Base-by-base conservation (phyloP, 2,888 invertebrate species). In the Salpingus planirostris region DNA sequence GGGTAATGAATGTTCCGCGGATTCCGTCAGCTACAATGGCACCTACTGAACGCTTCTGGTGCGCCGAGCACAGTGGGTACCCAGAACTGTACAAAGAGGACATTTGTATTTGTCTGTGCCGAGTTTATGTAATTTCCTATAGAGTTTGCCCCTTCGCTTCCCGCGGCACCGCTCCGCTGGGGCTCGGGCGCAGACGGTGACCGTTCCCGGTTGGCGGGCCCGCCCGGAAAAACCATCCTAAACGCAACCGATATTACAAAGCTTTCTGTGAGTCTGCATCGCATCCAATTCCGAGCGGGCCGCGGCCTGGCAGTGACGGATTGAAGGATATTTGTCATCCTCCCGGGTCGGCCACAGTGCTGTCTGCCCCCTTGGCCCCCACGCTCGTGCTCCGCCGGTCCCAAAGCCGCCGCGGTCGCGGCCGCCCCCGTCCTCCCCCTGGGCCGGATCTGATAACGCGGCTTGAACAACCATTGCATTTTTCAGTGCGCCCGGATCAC, bases 271-370 rank as follows among this genome's bases (percentile, higher is more conserved):
- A 61, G 62, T 61, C 64, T 62, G 62, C 61, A 63, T 60, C 62
- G 63, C 64, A 66, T 65, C 66, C 66, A 65, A 65, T 65, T 65
- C 65, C 64, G 56, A 61, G 62, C 62, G 62, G 62, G 61, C 65
- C 62, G 59, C 60, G 58, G 59, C 59, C 48, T 63, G 77, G 74
- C 77, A 75, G 71, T 76, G 77, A 77, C 75, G 73, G 71, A 77
- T 77, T 71, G 74, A 64, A 67, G 63, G 62, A 67, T 70, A 76
- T 77, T 76, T 74, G 76, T 77, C 76, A 77, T 77, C 74, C 73
- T 71, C 66, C 66, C 66, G 66, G 66, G 60, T 62, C 60, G 60
- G 66, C 62, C 66, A 57, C 64, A 62, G 57, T 61, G 65, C 66
- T 54, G 59, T 59, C 59, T 55, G 49, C 45, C 54, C 55, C 58